Conservation (phyloP, 2,797 vertebrate species). For the Tenualosa thibaudeaui region DNA sequence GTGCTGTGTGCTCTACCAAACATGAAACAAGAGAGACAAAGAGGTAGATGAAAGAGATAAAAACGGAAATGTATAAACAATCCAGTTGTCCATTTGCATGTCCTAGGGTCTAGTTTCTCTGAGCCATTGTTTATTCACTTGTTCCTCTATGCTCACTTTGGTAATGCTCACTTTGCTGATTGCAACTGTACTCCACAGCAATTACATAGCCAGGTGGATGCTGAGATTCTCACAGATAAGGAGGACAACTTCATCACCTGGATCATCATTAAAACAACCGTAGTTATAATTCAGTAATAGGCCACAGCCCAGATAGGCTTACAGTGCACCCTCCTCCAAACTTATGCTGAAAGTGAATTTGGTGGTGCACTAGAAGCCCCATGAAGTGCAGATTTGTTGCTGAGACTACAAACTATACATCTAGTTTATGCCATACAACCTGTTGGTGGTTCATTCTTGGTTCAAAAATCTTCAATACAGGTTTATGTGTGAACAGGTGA, state of each 20-base stretch:
- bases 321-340: too few species aligned
- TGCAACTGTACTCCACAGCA: not conserved
- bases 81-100: not conserved
- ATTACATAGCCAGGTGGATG: not conserved
- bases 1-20: not conserved
- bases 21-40: too few species aligned
- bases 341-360: too few species aligned
- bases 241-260: not conserved
- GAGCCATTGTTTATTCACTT: not conserved
- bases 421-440: too few species aligned
- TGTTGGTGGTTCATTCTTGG: too few species aligned
- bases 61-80: not conserved
- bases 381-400: too few species aligned
- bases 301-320: too few species aligned
- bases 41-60: not conserved
- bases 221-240: not conserved
- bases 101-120: not conserved
- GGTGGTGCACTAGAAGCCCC: too few species aligned
- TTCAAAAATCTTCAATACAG: too few species aligned
- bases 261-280: not conserved
- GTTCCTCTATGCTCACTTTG: not conserved
- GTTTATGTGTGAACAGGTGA: too few species aligned
- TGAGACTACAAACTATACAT: too few species aligned
- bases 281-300: too few species aligned
- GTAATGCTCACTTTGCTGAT: conserved; percentile 5